These are phyloP conservation scores for Lasioglossum leucozonium DNA, from an alignment of 2,888 invertebrate genomes.

Conservation along the genomic window DNA sequence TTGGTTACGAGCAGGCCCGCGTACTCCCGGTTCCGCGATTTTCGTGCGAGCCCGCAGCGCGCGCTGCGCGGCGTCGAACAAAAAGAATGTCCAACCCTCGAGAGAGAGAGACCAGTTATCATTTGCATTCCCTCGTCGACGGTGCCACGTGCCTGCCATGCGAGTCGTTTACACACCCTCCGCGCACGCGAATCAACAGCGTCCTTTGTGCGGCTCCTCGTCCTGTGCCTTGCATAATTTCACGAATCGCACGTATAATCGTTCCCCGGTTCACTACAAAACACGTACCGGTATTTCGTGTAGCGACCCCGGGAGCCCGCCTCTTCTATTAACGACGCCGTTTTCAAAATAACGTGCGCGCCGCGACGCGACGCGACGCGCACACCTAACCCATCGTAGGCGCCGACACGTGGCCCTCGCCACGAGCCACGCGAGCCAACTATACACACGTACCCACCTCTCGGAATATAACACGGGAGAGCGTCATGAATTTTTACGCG, in stretches of 20 bases:
- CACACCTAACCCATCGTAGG: constrained; percentile 28
- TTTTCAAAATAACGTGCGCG: constrained; percentile 73
- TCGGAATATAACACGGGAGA: constrained; percentile 44
- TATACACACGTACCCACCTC: neutral
- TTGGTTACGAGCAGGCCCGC: constrained; percentile 35
- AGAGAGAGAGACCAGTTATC: constrained; percentile 70
- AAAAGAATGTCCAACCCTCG: constrained; percentile 72
- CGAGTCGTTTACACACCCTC: constrained; percentile 65
- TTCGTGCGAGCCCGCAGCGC: constrained; percentile 31
- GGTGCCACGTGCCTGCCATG: constrained; percentile 68
- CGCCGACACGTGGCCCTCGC: constrained; percentile 73
- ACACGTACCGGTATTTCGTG: constrained; percentile 51
- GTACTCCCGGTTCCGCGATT: constrained; percentile 14
- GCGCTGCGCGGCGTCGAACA: constrained; percentile 47
- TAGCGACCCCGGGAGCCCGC: constrained; percentile 41
- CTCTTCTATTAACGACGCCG: constrained; percentile 76
- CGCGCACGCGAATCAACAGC: constrained; percentile 64
- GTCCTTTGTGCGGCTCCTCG: constrained; percentile 51
- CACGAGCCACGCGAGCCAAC: constrained; percentile 51
- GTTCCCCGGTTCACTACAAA: constrained; percentile 53
- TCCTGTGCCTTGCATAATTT: constrained; percentile 79
- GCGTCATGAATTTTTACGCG: constrained; percentile 54
- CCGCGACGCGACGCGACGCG: too few relatives aligned
- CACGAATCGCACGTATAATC: constrained; percentile 78
- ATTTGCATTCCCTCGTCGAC: constrained; percentile 76